Evolutionary conservation across 2,888 invertebrate genomes (phyloP), one percentile per base, ranked within the genome.

Genomic region (Drosophila planitibia): DNA sequence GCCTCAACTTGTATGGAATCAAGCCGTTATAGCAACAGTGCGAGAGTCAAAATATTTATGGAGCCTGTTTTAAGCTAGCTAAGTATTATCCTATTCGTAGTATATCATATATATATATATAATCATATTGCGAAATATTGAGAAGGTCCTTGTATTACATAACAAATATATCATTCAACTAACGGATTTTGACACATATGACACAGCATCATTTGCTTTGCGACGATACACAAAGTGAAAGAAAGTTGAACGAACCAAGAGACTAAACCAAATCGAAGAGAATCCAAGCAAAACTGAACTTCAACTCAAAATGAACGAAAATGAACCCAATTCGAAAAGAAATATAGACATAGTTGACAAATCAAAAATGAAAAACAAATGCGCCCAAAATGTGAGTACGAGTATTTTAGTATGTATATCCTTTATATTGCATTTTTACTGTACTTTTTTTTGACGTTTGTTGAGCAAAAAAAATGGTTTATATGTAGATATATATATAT

Each of bases 121-220:
- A 83, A 75, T 58, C 2, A 72, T 60, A 83, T 79, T 75, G 71
- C 78, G 85, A 87, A 79, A 75, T 87, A 92, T 93, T 93, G 93
- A 93, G 93, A 93, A 92, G 93, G 93, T 93, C 93, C 93, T 93
- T 93, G 93, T 90, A 91, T 89, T 91, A 81, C 70, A 30, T 52
- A 47, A 33, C 28, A 60, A 7, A 64, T 52, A 55, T 12, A 65
- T 60, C 39, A 33, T 61, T 33, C 22, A 58, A 39, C 57, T 61
- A 30, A 74, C 39, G 32, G 19, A 62, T 60, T 69, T 68, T 65
- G 25, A 37, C 35, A 54, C 53, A 22, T 51, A 53, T 60, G 33
- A 49, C 60, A 62, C 68, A 62, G 47, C 71, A 62, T 65, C 77
- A 77, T 4, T 47, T 47, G 63, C 64, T 39, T 66, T 55, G 74